A percentile compares a stretch with the other conserved stretches of the same genome.
phyloP scores from a whole-genome alignment of 2,797 vertebrate genomes.

The Leptodactylus fallax region DNA sequence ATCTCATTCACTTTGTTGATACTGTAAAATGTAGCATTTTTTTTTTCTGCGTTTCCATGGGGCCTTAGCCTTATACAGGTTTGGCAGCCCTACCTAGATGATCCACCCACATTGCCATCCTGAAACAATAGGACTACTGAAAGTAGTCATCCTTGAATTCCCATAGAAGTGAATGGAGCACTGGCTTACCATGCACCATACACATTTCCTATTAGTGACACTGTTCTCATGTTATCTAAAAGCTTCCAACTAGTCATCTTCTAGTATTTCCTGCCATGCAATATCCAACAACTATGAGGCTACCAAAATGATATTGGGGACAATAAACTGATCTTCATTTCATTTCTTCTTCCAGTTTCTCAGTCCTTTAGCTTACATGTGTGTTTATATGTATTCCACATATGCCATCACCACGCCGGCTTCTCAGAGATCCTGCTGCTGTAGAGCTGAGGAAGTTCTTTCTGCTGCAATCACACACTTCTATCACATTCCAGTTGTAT shows the following conservation, averaged over 20 bases:
- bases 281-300: not conserved
- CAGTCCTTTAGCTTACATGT: not conserved
- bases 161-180: no score
- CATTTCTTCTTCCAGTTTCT: not conserved
- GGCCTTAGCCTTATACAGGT: no score
- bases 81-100: no score
- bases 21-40: no score
- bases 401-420: not conserved
- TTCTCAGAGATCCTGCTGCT: not conserved
- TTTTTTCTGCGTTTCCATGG: no score
- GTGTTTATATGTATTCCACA: conserved; percentile 15
- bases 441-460: conserved; percentile 19
- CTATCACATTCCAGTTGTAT: conserved; percentile 53
- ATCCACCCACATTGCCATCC: no score
- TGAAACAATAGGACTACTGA: no score
- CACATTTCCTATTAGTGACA: no score
- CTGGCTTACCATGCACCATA: no score
- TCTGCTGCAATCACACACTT: conserved; percentile 31
- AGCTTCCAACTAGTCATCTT: not conserved
- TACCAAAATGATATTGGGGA: not conserved
- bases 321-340: not conserved
- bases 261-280: not conserved
- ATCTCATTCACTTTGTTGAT: no score
- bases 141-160: no score
- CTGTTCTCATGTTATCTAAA: not conserved